Evolutionary conservation across 1,140 invertebrate species (phyloP).

Genomic region (Drosophila athabasca): DNA sequence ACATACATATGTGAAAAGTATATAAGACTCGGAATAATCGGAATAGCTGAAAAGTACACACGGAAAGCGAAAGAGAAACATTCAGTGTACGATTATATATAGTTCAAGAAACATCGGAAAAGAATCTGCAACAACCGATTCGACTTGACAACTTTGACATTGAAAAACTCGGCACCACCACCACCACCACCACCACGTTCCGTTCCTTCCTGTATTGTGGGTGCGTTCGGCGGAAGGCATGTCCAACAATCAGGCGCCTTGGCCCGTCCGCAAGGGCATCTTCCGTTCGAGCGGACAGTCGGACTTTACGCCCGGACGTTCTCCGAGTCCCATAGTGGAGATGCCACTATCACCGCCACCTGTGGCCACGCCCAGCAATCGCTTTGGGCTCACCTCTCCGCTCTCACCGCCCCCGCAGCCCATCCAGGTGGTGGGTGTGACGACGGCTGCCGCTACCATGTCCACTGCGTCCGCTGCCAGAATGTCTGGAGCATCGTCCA

Average conservation of each 20-base stretch:
- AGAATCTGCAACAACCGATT: slow-evolving; percentile 25
- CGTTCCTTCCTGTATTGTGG: no score
- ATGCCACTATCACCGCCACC: slow-evolving; percentile 83
- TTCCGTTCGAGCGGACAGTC: slow-evolving; percentile 85
- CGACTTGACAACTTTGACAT: slow-evolving; percentile 44
- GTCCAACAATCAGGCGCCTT: slow-evolving; percentile 85
- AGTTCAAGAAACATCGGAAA: slow-evolving; percentile 25
- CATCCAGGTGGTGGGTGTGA: slow-evolving; percentile 66
- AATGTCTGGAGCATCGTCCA: slow-evolving; percentile 47
- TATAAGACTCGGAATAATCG: slow-evolving; percentile 13
- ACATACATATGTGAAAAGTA: slow-evolving; percentile 57
- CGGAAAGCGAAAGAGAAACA: slow-evolving; percentile 4
- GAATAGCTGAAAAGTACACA: slow-evolving; percentile 11
- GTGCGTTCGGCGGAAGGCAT: slow-evolving; percentile 31
- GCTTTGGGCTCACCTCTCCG: slow-evolving; percentile 44
- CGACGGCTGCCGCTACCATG: slow-evolving; percentile 37
- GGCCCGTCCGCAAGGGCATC: slow-evolving; percentile 88
- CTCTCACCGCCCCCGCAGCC: slow-evolving; percentile 78
- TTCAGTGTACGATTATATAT: slow-evolving; percentile 18
- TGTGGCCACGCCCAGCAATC: slow-evolving; percentile 53
- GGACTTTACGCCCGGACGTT: slow-evolving; percentile 78
- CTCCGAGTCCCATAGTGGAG: slow-evolving; percentile 81
- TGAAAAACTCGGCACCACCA: slow-evolving; percentile 40
- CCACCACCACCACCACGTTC: background rate
- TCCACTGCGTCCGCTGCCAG: slow-evolving; percentile 64